Evolutionary conservation across 2,888 invertebrate genomes (phyloP).

Genomic region (Drepanosiphum platanoidis): DNA sequence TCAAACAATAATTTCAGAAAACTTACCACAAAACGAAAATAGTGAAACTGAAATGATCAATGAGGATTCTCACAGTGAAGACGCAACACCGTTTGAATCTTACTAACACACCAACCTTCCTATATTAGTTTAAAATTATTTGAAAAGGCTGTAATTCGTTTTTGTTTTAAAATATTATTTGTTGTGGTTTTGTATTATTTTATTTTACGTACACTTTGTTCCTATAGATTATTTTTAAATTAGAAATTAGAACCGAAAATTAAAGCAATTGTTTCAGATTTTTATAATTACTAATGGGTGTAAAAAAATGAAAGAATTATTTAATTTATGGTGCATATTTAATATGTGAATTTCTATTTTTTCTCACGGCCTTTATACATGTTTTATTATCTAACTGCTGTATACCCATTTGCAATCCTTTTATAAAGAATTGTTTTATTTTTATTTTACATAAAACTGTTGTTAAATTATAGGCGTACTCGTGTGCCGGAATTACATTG

Average conservation of each 20-base stretch:
- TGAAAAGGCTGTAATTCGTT: not conserved
- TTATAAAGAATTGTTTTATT: not conserved
- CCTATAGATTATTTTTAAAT: not conserved
- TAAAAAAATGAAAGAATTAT: not conserved
- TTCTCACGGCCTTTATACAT: not conserved
- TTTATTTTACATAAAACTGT: not conserved
- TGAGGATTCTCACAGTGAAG: not conserved
- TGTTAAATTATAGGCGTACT: not conserved
- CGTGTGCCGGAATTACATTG: not conserved
- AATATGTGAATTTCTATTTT: not conserved
- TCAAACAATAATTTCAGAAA: not conserved
- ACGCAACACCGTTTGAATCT: not conserved
- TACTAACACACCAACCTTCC: not conserved
- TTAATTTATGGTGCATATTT: not conserved
- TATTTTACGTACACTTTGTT: not conserved
- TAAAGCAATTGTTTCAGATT: not conserved
- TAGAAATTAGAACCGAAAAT: not conserved
- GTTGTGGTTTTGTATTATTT: not conserved
- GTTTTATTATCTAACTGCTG: not conserved
- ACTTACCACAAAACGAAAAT: not conserved
- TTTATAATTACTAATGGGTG: not conserved
- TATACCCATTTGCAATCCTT: not conserved
- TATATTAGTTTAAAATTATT: not conserved
- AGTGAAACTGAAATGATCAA: not conserved
- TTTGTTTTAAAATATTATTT: not conserved